phyloP scores from a whole-genome alignment of 1,140 invertebrate species.

The Macrobrachium rosenbergii region DNA sequence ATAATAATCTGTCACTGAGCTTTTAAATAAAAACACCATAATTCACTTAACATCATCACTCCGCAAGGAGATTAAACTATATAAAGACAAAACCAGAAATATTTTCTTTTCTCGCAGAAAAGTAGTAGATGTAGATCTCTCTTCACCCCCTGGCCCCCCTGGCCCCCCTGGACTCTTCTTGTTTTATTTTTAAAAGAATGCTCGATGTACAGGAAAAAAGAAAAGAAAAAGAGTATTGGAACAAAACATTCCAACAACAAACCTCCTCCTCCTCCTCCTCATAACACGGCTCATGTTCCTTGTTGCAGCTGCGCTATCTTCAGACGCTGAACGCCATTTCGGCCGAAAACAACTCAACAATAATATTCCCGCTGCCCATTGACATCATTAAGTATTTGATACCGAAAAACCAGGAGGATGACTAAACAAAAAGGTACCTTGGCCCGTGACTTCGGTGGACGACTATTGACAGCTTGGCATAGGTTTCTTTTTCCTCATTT shows the following conservation, averaged over 20 bases:
- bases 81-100: no score
- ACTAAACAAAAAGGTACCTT: slow-evolving; percentile 55
- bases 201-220: no score
- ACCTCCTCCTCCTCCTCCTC: slow-evolving; percentile 17
- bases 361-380: slow-evolving; percentile 85
- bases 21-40: no score
- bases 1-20: no score
- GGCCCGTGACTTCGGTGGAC: slow-evolving; percentile 61
- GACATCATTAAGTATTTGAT: slow-evolving; percentile 57
- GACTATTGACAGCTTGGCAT: slow-evolving; percentile 47
- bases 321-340: slow-evolving; percentile 91
- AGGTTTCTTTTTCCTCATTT: slow-evolving; percentile 28
- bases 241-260: neutral
- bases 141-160: slow-evolving; percentile 15
- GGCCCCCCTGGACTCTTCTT: slow-evolving; percentile 11
- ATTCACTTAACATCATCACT: no score
- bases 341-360: slow-evolving; percentile 79
- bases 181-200: no score
- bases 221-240: no score
- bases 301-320: slow-evolving; percentile 76
- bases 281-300: slow-evolving; percentile 54
- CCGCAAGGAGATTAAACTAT: no score
- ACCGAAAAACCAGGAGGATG: slow-evolving; percentile 52
- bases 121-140: no score
- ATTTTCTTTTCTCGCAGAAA: no score